A percentile compares a stretch with the other conserved stretches of the same genome.
Evolutionary conservation across 1,140 invertebrate species (phyloP).

Genomic region (Temnothorax curvispinosus): DNA sequence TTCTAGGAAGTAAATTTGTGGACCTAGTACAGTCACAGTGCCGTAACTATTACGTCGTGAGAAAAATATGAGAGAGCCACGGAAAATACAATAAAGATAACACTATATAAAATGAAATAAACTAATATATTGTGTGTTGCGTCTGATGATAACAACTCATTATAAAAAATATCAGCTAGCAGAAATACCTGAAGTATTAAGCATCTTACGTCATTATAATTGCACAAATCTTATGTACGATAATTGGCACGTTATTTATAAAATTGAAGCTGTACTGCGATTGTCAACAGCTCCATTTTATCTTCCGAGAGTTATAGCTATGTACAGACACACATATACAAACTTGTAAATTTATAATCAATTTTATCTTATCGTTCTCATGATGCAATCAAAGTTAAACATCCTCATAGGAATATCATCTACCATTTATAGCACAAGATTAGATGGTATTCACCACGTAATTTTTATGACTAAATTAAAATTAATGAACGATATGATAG

Average conservation of each 20-base stretch:
- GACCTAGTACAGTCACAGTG: background rate
- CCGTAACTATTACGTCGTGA: background rate
- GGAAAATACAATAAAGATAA: background rate
- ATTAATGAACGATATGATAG: constrained; percentile 18
- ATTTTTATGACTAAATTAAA: constrained; percentile 22
- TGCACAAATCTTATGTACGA: background rate
- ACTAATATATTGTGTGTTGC: background rate
- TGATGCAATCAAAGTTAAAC: constrained; percentile 42
- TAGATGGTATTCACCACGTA: background rate
- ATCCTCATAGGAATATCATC: constrained; percentile 25
- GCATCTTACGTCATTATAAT: background rate
- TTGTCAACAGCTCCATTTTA: constrained; percentile 4
- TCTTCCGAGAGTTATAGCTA: background rate
- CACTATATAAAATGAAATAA: background rate
- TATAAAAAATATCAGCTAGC: background rate
- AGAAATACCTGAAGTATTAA: background rate
- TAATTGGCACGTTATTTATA: background rate
- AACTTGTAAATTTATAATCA: constrained; percentile 34
- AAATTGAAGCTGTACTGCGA: constrained; percentile 9
- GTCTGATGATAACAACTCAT: background rate
- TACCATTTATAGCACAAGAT: constrained; percentile 7
- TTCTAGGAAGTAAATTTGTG: constrained; percentile 8
- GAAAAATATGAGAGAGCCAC: background rate
- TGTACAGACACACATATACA: background rate
- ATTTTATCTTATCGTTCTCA: constrained; percentile 45